Evolutionary conservation across 1,140 invertebrate species (phyloP).

Genomic region (Contarinia nasturtii): DNA sequence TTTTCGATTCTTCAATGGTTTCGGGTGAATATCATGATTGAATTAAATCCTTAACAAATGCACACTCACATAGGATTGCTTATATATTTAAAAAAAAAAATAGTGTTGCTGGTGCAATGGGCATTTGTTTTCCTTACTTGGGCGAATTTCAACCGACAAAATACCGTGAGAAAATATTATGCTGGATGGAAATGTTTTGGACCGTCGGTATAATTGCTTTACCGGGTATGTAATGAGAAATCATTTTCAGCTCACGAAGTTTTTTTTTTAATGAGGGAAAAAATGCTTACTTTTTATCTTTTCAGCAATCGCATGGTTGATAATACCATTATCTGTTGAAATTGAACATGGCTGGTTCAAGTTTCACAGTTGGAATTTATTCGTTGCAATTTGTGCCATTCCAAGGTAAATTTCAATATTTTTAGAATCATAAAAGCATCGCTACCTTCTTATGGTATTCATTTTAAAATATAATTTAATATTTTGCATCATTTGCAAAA

Average conservation of each 20-base stretch:
- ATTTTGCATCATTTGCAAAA: constrained; percentile 4
- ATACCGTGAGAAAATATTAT: constrained; percentile 50
- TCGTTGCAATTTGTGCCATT: constrained; percentile 43
- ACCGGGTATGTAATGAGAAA: constrained; percentile 30
- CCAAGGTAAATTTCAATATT: constrained; percentile 34
- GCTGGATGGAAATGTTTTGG: constrained; percentile 68
- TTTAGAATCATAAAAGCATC: too few relatives aligned
- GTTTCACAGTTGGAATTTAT: constrained; percentile 57
- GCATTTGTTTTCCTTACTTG: constrained; percentile 54
- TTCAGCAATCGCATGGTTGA: constrained; percentile 47
- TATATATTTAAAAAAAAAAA: not conserved
- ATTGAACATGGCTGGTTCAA: constrained; percentile 32
- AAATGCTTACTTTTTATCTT: constrained; percentile 1
- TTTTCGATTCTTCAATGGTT: constrained; percentile 63
- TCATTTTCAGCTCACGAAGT: not conserved
- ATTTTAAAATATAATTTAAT: constrained; percentile 11
- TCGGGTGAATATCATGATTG: constrained; percentile 44
- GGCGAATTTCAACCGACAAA: constrained; percentile 57
- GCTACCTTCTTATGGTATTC: not conserved
- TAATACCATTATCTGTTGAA: constrained; percentile 42
- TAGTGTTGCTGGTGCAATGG: constrained; percentile 59
- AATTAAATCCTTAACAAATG: not conserved
- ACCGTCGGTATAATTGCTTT: constrained; percentile 48
- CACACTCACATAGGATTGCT: not conserved
- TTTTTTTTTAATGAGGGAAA: not conserved